A percentile compares a stretch with the other conserved stretches of the same genome.
Evolutionary conservation across 2,797 vertebrate genomes (phyloP).

Genomic region (Fringilla coelebs): DNA sequence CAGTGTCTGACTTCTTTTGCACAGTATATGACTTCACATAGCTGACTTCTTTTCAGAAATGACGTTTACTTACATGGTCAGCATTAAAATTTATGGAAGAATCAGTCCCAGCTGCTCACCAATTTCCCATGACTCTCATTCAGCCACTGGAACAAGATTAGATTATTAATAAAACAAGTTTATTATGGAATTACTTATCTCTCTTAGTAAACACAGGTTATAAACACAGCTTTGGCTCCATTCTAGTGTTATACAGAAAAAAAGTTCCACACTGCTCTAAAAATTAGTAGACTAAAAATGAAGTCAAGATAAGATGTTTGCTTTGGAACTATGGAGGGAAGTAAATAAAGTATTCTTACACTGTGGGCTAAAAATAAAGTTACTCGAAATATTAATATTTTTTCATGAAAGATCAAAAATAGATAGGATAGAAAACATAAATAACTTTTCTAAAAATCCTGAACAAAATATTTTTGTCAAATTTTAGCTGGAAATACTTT

Average conservation of each 20-base stretch:
- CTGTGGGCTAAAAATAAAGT: not conserved
- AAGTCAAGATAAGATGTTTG: not conserved
- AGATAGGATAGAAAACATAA: not conserved
- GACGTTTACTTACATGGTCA: not conserved
- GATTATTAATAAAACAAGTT: conserved; percentile 26
- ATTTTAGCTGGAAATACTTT: not conserved
- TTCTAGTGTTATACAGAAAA: not conserved
- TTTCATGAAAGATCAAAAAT: not conserved
- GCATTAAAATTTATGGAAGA: not conserved
- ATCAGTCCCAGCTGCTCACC: not conserved
- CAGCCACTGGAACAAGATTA: conserved; percentile 2
- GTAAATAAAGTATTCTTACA: not conserved
- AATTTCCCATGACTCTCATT: not conserved
- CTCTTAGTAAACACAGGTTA: conserved; percentile 33
- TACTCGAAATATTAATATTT: not conserved
- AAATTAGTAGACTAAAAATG: not conserved
- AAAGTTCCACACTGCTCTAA: not conserved
- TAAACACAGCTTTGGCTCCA: not conserved
- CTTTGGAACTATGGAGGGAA: not conserved
- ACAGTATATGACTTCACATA: too few species aligned
- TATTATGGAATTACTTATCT: conserved; percentile 12
- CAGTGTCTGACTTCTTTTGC: too few species aligned
- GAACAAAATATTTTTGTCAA: not conserved
- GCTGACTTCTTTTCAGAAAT: not conserved
- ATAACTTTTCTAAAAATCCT: not conserved